Conservation (phyloP, 1,140 invertebrate genomes). For the Latrodectus geometricus region DNA sequence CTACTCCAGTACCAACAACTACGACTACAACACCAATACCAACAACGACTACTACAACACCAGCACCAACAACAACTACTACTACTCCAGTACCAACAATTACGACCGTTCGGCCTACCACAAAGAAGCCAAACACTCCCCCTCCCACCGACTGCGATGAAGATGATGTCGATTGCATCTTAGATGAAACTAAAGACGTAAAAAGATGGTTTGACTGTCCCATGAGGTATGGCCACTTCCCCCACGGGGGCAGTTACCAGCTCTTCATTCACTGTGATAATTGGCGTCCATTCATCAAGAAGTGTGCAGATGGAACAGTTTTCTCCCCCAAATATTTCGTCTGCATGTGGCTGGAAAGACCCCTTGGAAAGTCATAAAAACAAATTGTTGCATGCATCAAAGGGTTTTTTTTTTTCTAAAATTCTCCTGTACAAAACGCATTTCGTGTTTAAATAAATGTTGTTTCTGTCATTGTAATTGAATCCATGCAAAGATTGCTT, state of each 20-base stretch:
- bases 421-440: too few species aligned
- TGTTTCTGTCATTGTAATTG: too few species aligned
- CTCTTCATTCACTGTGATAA: conserved; percentile 32
- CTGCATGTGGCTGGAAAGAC: conserved; percentile 14
- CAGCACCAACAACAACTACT: neutral
- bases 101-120: neutral
- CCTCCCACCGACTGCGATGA: conserved; percentile 24
- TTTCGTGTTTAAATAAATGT: too few species aligned
- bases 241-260: neutral
- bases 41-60: neutral
- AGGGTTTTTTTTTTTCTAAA: too few species aligned
- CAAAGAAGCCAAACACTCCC: conserved; percentile 3
- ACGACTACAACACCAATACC: neutral
- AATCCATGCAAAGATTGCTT: too few species aligned
- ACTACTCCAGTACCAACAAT: neutral
- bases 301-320: neutral
- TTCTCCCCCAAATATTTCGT: conserved; percentile 24
- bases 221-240: conserved; percentile 4
- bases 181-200: conserved; percentile 5
- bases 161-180: conserved; percentile 22
- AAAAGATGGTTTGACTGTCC: conserved; percentile 7
- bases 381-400: too few species aligned
- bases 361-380: neutral
- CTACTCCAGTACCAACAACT: neutral
- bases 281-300: conserved; percentile 1